Evolutionary conservation across 2,888 invertebrate species (phyloP).

Genomic region (Hirtodrosophila trivittata): DNA sequence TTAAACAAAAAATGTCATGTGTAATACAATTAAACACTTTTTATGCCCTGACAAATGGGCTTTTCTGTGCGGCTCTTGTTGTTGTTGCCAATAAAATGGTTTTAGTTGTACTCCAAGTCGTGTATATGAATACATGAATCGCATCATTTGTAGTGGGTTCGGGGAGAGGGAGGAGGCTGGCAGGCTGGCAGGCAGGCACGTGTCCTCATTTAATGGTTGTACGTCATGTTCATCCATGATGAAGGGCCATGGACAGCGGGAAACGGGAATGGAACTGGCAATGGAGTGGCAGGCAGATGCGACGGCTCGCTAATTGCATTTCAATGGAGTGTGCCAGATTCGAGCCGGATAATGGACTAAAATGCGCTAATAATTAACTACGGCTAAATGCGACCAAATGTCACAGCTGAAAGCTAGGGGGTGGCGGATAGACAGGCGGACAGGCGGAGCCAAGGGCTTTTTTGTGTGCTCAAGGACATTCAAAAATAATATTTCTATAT

Average conservation of each 20-base stretch:
- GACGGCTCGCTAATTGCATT: slow-evolving; percentile 68
- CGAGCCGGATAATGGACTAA: slow-evolving; percentile 73
- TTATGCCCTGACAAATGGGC: slow-evolving; percentile 57
- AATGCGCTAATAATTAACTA: slow-evolving; percentile 75
- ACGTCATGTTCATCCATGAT: slow-evolving; percentile 51
- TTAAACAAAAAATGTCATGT: slow-evolving; percentile 36
- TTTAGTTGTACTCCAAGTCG: slow-evolving; percentile 40
- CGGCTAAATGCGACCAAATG: slow-evolving; percentile 30
- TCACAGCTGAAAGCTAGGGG: slow-evolving; percentile 6
- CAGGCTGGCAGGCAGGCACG: slow-evolving; percentile 29
- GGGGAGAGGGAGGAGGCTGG: too few relatives aligned
- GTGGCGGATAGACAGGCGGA: background rate
- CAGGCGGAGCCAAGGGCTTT: background rate
- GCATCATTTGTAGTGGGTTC: slow-evolving; percentile 14
- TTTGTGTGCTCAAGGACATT: slow-evolving; percentile 39
- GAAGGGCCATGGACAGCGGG: slow-evolving; percentile 2
- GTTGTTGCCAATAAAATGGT: slow-evolving; percentile 44
- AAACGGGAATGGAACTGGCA: too few relatives aligned
- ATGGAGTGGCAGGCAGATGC: slow-evolving; percentile 19
- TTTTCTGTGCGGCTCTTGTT: slow-evolving; percentile 11
- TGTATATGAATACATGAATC: slow-evolving; percentile 16
- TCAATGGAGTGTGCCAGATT: slow-evolving; percentile 60
- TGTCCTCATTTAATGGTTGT: slow-evolving; percentile 65
- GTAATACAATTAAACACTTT: slow-evolving; percentile 66
- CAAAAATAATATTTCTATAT: slow-evolving; percentile 30